Base-by-base conservation (phyloP, 2,797 vertebrate species). In the Paramormyrops hopkinsi region DNA sequence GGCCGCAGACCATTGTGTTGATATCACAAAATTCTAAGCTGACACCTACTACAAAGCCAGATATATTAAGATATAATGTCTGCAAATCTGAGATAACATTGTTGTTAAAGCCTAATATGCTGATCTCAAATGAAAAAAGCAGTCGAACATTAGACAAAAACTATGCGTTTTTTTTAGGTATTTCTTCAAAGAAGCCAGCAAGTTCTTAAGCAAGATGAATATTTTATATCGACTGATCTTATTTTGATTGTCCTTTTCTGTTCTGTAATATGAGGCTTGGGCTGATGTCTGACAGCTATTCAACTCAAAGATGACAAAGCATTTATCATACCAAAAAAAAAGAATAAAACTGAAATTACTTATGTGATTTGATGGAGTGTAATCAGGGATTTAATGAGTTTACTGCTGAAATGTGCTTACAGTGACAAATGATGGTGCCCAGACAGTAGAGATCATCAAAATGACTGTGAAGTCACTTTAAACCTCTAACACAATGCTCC, bases 331-430 rank as follows among this genome's bases (percentile, higher is more conserved):
- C 22, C 9, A 46, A 29, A 86, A 33, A 17, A 53, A 51, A 53
- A 86, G 29, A 53, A 86, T 12, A 86, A 86, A 86, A 51, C 46
- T 29, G 50, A 86, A 50, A 33, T 51, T 50, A 51, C 84, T 51
- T 86, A 22, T 82, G 76, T 82, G 76, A 82, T 82, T 82, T 82
- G 76, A 82, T 82, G 76, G 76, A 82, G 76, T 82, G 76, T 82
- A 82, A 44, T 82, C 76, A 82, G 76, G 76, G 84, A 50, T 62
- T 48, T 85, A 62, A 85, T 62, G 46, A 84, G 44, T 89, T 85
- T 65, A 65, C 54, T 84, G 84, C 53, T 85, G 41, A 22, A 33
- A 51, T 54, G 79, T 46, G 56, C 14, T n/a, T 19, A 41, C 54
- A 50, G 54, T 85, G 79, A 85, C 33, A 37, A 85, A 89, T 14